Percentiles rank a stretch among this genome's conserved stretches.
These are phyloP conservation scores for Zophobas atratus DNA, from an alignment of 1,140 invertebrate genomes.

Conservation along the genomic window DNA sequence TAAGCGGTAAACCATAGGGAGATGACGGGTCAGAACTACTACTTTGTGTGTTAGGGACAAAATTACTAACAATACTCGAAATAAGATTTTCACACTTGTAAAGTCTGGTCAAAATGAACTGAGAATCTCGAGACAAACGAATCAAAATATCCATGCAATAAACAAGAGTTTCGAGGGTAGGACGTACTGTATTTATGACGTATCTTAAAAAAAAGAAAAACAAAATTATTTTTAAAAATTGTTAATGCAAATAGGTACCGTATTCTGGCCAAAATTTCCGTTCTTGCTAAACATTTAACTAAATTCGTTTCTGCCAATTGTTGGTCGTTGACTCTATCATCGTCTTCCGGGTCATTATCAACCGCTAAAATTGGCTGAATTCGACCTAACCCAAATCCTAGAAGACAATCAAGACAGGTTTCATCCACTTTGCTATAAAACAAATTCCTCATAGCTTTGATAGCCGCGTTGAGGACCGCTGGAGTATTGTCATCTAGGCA, in stretches of 20 bases:
- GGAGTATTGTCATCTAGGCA: conserved; percentile 88
- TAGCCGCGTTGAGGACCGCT: conserved; percentile 79
- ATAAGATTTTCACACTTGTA: conserved; percentile 73
- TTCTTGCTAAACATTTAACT: conserved; percentile 80
- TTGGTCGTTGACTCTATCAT: conserved; percentile 84
- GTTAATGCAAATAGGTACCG: conserved; percentile 67
- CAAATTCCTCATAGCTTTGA: conserved; percentile 82
- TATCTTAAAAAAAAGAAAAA: conserved; percentile 71
- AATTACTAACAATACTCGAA: conserved; percentile 72
- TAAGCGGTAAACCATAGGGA: conserved; percentile 67
- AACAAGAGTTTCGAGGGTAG: conserved; percentile 76
- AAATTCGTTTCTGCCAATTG: conserved; percentile 86
- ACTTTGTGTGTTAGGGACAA: conserved; percentile 69
- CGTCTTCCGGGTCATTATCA: conserved; percentile 74
- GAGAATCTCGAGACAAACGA: conserved; percentile 78
- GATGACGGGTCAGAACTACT: not conserved
- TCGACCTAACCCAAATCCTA: conserved; percentile 77
- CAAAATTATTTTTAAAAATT: conserved; percentile 28
- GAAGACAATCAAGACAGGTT: conserved; percentile 78
- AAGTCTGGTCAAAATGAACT: conserved; percentile 74
- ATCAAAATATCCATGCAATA: conserved; percentile 81
- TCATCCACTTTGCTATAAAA: conserved; percentile 85
- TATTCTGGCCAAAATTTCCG: conserved; percentile 82
- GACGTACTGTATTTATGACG: conserved; percentile 77
- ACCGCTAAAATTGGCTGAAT: conserved; percentile 76